Evolutionary conservation across 2,888 invertebrate species (phyloP), one percentile per base, ranked within the genome.

Genomic region (Tuberolachnus salignus): DNA sequence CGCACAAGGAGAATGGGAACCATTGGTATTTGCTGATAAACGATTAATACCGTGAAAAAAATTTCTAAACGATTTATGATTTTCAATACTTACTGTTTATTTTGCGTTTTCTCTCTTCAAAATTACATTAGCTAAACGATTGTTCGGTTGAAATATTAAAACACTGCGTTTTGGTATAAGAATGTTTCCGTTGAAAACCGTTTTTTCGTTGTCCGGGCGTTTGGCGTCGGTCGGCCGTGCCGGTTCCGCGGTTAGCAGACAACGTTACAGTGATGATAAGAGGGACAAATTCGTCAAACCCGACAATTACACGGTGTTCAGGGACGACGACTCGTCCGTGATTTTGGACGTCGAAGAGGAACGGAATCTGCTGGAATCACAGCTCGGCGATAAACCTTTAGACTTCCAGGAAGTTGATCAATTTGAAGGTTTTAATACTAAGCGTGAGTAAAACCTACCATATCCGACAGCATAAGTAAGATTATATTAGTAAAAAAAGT

Each of bases 341-440:
- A 91, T 94, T 83, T 89, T 92, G 82, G 92, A 94, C 84, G 89
- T 92, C 23, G 90, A 89, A 73, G 93, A 93, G 83, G 92, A 92
- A 85, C 84, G 85, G 19, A 71, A 80, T 4, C 53, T 81, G 11
- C 21, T 69, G 0, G 44, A 69, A 13, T 57, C 59, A 9, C 63
- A 16, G 42, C 6, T 13, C 1, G 53, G 1, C 14, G 42, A 64
- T 13, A n/a, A 23, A 1, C 21, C 1, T 61, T 61, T 19, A 10
- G 55, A 80, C n/a, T 73, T 34, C 42, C 72, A 67, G 0, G 75
- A 80, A 82, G 81, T 83, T 73, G 84, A 73, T n/a, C 90, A 90
- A 84, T 91, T 90, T 83, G 88, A 89, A 83, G 91, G 91, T 82
- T 86, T 89, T 55, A 88, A 88, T 84, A 84, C 91, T 82, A 84